A percentile compares a stretch with the other conserved stretches of the same genome.
Evolutionary conservation across 2,888 invertebrate genomes (phyloP).

Genomic region (Osmoderma eremita): DNA sequence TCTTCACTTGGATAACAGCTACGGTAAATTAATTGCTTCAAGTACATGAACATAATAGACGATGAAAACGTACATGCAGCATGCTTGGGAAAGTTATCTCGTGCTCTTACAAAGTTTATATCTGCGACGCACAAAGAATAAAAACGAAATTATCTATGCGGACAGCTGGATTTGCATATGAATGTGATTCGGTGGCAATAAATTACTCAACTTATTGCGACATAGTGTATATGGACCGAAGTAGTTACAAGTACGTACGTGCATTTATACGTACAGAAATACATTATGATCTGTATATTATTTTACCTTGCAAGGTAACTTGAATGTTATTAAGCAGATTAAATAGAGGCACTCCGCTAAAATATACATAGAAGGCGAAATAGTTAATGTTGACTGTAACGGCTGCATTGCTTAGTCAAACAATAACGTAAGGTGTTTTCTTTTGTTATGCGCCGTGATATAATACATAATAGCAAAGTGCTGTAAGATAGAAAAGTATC

Average conservation of each 20-base stretch:
- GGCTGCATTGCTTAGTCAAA: neutral
- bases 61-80: neutral
- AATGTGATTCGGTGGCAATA: conserved; percentile 39
- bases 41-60: too few relatives aligned
- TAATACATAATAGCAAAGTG: conserved; percentile 1
- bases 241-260: neutral
- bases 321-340: conserved; percentile 19
- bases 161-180: conserved; percentile 40
- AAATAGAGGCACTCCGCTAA: neutral
- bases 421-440: neutral
- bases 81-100: neutral
- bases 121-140: conserved; percentile 26
- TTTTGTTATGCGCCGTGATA: neutral
- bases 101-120: neutral
- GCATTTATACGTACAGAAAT: neutral
- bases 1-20: too few relatives aligned
- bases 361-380: conserved; percentile 2
- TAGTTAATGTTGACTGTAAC: neutral
- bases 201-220: conserved; percentile 42
- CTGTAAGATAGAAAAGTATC: neutral
- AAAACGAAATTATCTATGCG: conserved; percentile 32
- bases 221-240: conserved; percentile 11
- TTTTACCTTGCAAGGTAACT: conserved; percentile 39
- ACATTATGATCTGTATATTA: conserved; percentile 23
- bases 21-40: too few relatives aligned